A percentile compares a stretch with the other conserved stretches of the same genome.
phyloP scores from a whole-genome alignment of 2,888 invertebrate genomes.

The Trichogramma evanescens region DNA sequence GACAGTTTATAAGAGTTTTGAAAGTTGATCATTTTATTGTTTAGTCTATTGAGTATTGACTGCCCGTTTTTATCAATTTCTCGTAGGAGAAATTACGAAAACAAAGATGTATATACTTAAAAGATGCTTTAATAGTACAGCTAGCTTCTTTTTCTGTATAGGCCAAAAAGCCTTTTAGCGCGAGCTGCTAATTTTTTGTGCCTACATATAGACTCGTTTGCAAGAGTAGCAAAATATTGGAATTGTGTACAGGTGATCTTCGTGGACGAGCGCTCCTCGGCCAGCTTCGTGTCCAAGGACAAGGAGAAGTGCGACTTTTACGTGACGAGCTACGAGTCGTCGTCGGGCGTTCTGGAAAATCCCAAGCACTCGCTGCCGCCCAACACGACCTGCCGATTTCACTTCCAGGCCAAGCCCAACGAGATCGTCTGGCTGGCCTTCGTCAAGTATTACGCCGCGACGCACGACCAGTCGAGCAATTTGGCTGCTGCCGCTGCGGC shows the following conservation, averaged over 20 bases:
- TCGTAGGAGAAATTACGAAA: too few species aligned
- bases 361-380: slow-evolving; percentile 73
- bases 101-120: too few species aligned
- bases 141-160: too few species aligned
- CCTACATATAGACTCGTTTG: too few species aligned
- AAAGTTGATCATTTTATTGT: too few species aligned
- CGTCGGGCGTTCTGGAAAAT: slow-evolving; percentile 67
- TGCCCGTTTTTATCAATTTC: too few species aligned
- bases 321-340: slow-evolving; percentile 66
- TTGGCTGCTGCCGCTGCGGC: slow-evolving; percentile 12
- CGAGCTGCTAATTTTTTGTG: too few species aligned
- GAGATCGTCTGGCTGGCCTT: slow-evolving; percentile 80
- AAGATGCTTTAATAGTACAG: too few species aligned
- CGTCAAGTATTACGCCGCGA: slow-evolving; percentile 72
- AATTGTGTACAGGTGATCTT: slow-evolving; percentile 56
- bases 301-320: slow-evolving; percentile 71
- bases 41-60: too few species aligned
- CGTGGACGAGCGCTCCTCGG: slow-evolving; percentile 69
- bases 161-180: too few species aligned
- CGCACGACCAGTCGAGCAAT: slow-evolving; percentile 55
- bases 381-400: slow-evolving; percentile 75
- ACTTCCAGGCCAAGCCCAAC: slow-evolving; percentile 66
- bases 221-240: slow-evolving; percentile 9
- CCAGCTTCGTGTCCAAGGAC: slow-evolving; percentile 58
- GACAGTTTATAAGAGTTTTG: too few species aligned